Base-by-base conservation (phyloP, 2,113 vertebrate genomes). In the Sclerurus mexicanus region DNA sequence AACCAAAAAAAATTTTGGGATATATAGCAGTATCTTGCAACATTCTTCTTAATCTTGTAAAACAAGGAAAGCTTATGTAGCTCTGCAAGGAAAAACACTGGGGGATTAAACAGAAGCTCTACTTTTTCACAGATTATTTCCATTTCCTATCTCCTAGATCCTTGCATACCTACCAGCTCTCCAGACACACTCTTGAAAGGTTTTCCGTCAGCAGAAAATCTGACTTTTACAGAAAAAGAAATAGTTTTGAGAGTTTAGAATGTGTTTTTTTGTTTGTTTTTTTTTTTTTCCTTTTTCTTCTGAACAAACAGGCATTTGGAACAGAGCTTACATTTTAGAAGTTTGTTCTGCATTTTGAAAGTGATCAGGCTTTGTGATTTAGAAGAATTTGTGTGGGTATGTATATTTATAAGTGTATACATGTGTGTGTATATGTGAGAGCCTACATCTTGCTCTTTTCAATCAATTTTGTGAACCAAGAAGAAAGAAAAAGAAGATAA, bases 131-230 rank as follows among this genome's bases (percentile, higher is more conserved):
- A 9, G 4, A 50, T 77, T 77, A 2, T 55, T 88, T 88, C 46
- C 46, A 42, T 78, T 79, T 1, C 3, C 3, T 27, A 3, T 44
- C 16, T 85, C 16, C 42, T 86, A 47, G 20, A 28, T 42, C 5
- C 9, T 55, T 46, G 9, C 39, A 46, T 46, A 69, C 3, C 8
- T 6, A 35, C 3, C 1, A 2, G 0, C 11, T 77, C 22, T 68
- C 28, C 64, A 55, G 49, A 46, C 5, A 66, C 4, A 15, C 2
- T 40, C 23, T 8, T 81, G 6, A 60, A 55, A 37, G 3, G 2
- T 55, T 90, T 84, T 69, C 23, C n/a, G 69, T 69, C 33, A 69
- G 21, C 30, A 85, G 33, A 69, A 73, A 69, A 50, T 28, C 17
- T 47, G 14, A 49, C 16, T 69, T 79, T 60, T 62, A 49, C 18